Percentiles rank a stretch among this genome's conserved stretches.
phyloP scores from a whole-genome alignment of 2,113 vertebrate species.

The Chauna torquata region DNA sequence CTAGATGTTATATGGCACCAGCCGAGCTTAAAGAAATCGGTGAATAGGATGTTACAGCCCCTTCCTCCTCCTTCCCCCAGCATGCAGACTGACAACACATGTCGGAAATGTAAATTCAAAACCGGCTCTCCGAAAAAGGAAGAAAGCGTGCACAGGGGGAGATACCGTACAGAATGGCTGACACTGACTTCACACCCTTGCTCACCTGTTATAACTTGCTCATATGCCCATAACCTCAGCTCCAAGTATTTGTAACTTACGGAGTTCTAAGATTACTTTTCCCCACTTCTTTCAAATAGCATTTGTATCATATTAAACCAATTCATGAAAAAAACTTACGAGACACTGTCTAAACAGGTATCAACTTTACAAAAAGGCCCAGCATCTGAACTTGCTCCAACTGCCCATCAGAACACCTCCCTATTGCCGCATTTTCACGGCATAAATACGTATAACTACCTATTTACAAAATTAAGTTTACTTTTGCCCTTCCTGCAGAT shows the following conservation, averaged over 20 bases:
- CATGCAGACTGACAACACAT: background rate
- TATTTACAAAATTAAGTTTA: background rate
- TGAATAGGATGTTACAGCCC: background rate
- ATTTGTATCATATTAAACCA: background rate
- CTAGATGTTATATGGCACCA: background rate
- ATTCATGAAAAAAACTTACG: background rate
- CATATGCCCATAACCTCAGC: background rate
- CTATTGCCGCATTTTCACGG: fast-evolving
- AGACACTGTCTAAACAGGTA: background rate
- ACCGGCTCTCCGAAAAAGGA: background rate
- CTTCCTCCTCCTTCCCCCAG: background rate
- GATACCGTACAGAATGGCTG: background rate
- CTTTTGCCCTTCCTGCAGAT: background rate
- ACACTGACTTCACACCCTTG: background rate
- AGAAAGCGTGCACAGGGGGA: background rate
- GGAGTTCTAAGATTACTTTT: background rate
- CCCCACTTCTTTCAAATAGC: background rate
- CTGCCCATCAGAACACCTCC: background rate
- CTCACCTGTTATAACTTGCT: background rate
- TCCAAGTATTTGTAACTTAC: background rate
- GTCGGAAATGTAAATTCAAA: background rate
- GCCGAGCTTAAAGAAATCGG: background rate
- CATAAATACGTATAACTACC: background rate
- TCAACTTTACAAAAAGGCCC: background rate
- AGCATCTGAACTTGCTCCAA: background rate